Evolutionary conservation across 2,888 invertebrate genomes (phyloP).

Genomic region (Anoncus sp.): DNA sequence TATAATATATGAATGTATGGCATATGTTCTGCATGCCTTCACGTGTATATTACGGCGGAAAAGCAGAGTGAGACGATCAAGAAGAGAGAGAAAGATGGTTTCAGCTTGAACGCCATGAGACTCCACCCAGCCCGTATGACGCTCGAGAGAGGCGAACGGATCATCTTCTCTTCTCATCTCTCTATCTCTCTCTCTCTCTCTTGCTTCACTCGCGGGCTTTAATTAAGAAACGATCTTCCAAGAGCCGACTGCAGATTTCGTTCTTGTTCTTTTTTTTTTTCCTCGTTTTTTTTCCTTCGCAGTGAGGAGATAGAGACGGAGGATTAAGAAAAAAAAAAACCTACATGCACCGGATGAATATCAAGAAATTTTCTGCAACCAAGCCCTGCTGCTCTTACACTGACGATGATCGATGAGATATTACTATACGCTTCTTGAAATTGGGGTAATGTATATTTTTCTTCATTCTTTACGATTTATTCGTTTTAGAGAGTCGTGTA

Average conservation of each 20-base stretch:
- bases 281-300: slow-evolving; percentile 26
- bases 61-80: slow-evolving; percentile 44
- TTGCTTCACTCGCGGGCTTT: slow-evolving; percentile 68
- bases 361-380: slow-evolving; percentile 69
- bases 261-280: slow-evolving; percentile 37
- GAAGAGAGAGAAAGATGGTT: slow-evolving; percentile 56
- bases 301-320: slow-evolving; percentile 8
- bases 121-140: slow-evolving; percentile 64
- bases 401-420: slow-evolving; percentile 79
- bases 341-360: slow-evolving; percentile 59
- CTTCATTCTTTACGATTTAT: not conserved
- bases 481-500: slow-evolving; percentile 23
- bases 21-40: slow-evolving; percentile 51
- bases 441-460: slow-evolving; percentile 33
- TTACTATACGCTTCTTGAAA: slow-evolving; percentile 61
- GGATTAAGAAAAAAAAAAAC: slow-evolving; percentile 48
- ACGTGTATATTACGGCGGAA: slow-evolving; percentile 59
- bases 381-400: slow-evolving; percentile 66
- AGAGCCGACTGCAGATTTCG: slow-evolving; percentile 66
- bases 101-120: slow-evolving; percentile 49
- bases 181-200: slow-evolving; percentile 45
- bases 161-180: slow-evolving; percentile 48
- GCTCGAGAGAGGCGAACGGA: slow-evolving; percentile 49
- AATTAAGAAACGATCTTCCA: slow-evolving; percentile 76
- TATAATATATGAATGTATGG: slow-evolving; percentile 33